Evolutionary conservation across 2,888 invertebrate species (phyloP).

Genomic region (Sipha maydis): DNA sequence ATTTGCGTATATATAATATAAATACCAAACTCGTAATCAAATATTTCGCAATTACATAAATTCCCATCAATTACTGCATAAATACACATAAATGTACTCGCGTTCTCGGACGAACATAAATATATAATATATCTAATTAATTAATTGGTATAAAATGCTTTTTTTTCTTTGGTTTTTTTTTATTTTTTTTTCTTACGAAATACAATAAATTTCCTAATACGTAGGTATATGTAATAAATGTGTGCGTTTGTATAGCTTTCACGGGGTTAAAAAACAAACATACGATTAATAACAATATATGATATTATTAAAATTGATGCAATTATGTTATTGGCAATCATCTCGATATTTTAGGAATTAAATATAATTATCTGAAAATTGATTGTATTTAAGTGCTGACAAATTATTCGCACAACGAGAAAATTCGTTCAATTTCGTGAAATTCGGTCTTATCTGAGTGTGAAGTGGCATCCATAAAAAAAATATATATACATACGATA

Average conservation of each 20-base stretch:
- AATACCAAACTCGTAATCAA: background rate
- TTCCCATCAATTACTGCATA: constrained; percentile 13
- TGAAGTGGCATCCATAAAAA: constrained; percentile 60
- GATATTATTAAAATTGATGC: constrained; percentile 3
- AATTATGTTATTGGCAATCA: constrained; percentile 39
- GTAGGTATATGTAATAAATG: background rate
- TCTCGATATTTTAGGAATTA: constrained; percentile 11
- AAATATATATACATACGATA: constrained; percentile 8
- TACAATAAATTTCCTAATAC: background rate
- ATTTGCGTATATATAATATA: background rate
- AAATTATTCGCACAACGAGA: constrained; percentile 33
- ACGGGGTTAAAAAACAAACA: background rate
- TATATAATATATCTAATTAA: background rate
- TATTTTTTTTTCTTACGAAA: background rate
- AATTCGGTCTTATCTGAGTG: constrained; percentile 45
- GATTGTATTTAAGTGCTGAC: constrained; percentile 11
- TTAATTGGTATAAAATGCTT: constrained; percentile 9
- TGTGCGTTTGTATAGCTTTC: background rate
- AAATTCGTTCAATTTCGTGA: constrained; percentile 51
- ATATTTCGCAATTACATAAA: constrained; percentile 11
- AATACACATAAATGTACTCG: background rate
- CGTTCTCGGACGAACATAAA: background rate
- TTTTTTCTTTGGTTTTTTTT: background rate
- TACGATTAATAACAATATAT: background rate
- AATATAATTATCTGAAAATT: constrained; percentile 26